Base-by-base conservation (phyloP, 2,113 vertebrate species). In the Limanda limanda region DNA sequence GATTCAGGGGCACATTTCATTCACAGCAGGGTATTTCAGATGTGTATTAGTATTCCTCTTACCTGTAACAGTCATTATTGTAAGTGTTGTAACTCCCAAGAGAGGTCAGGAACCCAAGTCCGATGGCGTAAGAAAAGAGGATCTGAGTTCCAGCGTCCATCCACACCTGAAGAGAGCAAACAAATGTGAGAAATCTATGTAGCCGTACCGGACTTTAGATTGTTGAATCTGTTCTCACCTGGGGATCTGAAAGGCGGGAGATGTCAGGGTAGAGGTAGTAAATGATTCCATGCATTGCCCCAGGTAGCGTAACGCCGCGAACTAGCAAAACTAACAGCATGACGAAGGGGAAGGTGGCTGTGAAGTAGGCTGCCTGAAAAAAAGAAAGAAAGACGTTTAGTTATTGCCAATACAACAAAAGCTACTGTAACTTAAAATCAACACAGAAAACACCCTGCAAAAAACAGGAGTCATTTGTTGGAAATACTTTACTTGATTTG, bases 1-100 rank as follows among this genome's bases (percentile, higher is more conserved):
- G 40, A 42, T 42, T 42, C 40, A 42, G 40, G 40, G 40, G 40
- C 11, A 42, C 12, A 13, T 13, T 42, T 13, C 10, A 42, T 42
- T 42, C 40, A 51, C 47, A 20, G 5, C 8, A 15, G 55, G 13
- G 21, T 13, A 25, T 3, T 25, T 27, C 31, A 51, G 13, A 20
- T 15, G 25, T 21, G 12, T 13, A 57, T 25, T 15, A 11, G 37
- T 5, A 21, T 5, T 56, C 18, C 3, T 9, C 84, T 72, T 86
- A 97, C 96, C 92, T 95, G 93, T 97, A 97, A 90, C 96, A 97
- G 92, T 97, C 95, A 76, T 97, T 97, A 68, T 96, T 95, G 90
- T 96, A 97, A 40, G 91, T 92, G 88, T 97, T 97, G 92, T 97
- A 97, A 92, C 97, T 97, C 88, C 97, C 97, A 75, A 97, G 95